Percentiles rank a stretch among this genome's conserved stretches.
Evolutionary conservation across 2,888 invertebrate genomes (phyloP).

Genomic region (Octonoba sinensis): DNA sequence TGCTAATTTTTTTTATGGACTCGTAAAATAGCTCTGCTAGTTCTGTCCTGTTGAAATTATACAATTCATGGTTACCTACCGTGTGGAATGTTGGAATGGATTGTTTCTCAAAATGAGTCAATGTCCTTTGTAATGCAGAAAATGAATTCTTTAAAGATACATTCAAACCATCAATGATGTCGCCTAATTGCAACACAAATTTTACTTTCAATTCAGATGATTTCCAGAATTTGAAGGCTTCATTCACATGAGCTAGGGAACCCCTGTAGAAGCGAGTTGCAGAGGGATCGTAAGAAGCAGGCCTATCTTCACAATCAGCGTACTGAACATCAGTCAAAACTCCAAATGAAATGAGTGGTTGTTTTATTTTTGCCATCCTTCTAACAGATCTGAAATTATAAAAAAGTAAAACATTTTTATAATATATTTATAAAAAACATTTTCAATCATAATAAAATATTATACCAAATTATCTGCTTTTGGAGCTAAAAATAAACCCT

Average conservation of each 20-base stretch:
- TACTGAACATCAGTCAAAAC: slow-evolving; percentile 72
- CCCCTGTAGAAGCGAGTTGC: slow-evolving; percentile 70
- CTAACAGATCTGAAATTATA: background rate
- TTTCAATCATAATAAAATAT: too few relatives aligned
- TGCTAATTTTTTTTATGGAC: slow-evolving; percentile 51
- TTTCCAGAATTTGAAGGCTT: slow-evolving; percentile 70
- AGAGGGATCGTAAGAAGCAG: slow-evolving; percentile 69
- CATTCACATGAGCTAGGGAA: slow-evolving; percentile 68
- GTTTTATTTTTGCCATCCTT: background rate
- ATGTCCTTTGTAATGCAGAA: slow-evolving; percentile 67
- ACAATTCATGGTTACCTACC: slow-evolving; percentile 72
- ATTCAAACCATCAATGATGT: slow-evolving; percentile 71
- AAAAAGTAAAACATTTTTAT: background rate
- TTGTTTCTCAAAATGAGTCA: slow-evolving; percentile 67
- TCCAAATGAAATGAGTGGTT: slow-evolving; percentile 68
- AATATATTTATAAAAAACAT: background rate
- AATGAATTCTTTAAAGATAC: slow-evolving; percentile 66
- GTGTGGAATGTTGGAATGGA: slow-evolving; percentile 68
- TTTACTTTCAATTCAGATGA: slow-evolving; percentile 61
- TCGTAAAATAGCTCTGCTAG: slow-evolving; percentile 66
- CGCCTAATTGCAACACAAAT: slow-evolving; percentile 72
- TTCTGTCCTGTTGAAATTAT: slow-evolving; percentile 70
- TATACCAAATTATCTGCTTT: too few relatives aligned
- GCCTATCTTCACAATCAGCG: slow-evolving; percentile 71
- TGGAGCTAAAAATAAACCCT: too few relatives aligned